phyloP scores from a whole-genome alignment of 1,140 invertebrate species.

The Papilio machaon region DNA sequence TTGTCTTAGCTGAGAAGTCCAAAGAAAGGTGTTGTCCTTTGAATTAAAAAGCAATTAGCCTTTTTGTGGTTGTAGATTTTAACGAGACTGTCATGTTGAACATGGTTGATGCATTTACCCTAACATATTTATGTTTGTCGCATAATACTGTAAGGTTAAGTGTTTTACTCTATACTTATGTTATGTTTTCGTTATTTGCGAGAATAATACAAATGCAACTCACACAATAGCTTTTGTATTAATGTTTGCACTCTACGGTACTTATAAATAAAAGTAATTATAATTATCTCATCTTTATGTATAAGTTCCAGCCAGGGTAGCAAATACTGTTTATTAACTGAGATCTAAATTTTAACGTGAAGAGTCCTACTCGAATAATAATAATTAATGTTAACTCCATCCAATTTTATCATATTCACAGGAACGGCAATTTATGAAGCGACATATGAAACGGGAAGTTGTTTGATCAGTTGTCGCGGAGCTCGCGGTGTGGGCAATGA shows the following conservation, averaged over 20 bases:
- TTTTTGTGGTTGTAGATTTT: not conserved
- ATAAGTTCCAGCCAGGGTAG: too few relatives aligned
- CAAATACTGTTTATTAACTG: too few relatives aligned
- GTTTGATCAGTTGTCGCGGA: conserved; percentile 4
- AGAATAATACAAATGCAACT: too few relatives aligned
- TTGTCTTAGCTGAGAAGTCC: not conserved
- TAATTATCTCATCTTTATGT: not conserved
- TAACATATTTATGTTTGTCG: not conserved
- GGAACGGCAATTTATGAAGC: not conserved
- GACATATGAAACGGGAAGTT: not conserved
- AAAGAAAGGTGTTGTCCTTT: not conserved
- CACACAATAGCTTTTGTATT: not conserved
- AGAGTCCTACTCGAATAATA: not conserved
- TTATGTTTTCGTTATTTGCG: too few relatives aligned
- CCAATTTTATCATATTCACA: conserved; percentile 3
- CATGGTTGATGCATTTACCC: not conserved
- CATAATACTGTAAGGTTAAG: not conserved
- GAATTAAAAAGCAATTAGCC: not conserved
- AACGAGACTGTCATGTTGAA: not conserved
- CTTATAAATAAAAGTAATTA: not conserved
- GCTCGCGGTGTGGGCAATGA: conserved; percentile 60
- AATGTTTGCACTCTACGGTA: not conserved
- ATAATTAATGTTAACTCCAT: not conserved
- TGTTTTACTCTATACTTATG: too few relatives aligned
- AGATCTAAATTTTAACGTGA: not conserved